Evolutionary conservation across 2,888 invertebrate genomes (phyloP).

Genomic region (Macrosoma leucophasiata): DNA sequence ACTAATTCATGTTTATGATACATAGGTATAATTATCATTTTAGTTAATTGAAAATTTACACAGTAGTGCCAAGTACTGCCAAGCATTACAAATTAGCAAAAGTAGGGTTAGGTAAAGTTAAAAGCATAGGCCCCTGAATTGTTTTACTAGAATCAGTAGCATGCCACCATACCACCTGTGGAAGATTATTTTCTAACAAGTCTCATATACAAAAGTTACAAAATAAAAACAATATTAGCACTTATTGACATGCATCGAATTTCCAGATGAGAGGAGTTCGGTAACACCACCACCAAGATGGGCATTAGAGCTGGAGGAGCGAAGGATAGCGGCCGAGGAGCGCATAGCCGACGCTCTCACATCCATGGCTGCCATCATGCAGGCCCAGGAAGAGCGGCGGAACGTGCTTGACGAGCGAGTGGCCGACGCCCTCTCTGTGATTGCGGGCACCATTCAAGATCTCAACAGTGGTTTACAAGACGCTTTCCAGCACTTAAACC

Average conservation of each 20-base stretch:
- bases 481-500: conserved; percentile 42
- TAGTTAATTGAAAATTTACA: too few relatives aligned
- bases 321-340: conserved; percentile 55
- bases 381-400: conserved; percentile 46
- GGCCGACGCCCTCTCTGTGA: conserved; percentile 44
- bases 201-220: conserved; percentile 10
- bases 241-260: too few relatives aligned
- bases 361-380: conserved; percentile 48
- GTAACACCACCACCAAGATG: conserved; percentile 55
- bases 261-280: conserved; percentile 38
- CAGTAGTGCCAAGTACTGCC: too few relatives aligned
- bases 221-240: too few relatives aligned
- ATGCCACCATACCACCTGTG: too few relatives aligned
- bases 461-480: conserved; percentile 52
- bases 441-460: conserved; percentile 53
- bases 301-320: conserved; percentile 56
- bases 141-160: too few relatives aligned
- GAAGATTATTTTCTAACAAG: conserved; percentile 11
- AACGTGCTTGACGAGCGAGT: conserved; percentile 44
- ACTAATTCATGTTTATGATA: too few relatives aligned
- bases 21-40: too few relatives aligned
- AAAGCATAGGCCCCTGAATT: too few relatives aligned
- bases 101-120: too few relatives aligned
- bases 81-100: too few relatives aligned
- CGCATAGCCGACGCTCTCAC: conserved; percentile 54